Percentiles rank a stretch among this genome's conserved stretches.
Evolutionary conservation across 2,888 invertebrate species (phyloP).

Genomic region (Latrodectus elegans): DNA sequence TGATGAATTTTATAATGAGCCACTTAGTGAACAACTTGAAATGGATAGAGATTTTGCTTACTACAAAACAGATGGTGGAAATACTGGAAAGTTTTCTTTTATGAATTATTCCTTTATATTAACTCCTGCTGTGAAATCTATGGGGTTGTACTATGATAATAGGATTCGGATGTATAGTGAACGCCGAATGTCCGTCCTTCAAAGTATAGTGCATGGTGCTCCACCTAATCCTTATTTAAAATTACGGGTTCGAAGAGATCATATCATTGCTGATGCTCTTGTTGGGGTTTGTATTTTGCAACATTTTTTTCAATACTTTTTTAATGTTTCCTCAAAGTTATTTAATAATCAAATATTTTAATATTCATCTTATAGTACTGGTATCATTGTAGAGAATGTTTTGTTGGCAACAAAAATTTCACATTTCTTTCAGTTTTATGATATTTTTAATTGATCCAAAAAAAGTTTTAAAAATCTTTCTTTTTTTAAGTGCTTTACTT

Average conservation of each 20-base stretch:
- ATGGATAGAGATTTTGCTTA: constrained; percentile 95
- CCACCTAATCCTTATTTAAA: constrained; percentile 88
- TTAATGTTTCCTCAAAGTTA: not conserved
- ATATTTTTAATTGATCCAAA: no score
- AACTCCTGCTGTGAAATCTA: constrained; percentile 92
- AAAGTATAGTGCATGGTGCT: constrained; percentile 86
- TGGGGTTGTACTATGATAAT: constrained; percentile 94
- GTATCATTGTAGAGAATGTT: no score
- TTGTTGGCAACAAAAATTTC: no score
- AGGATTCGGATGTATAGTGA: constrained; percentile 96
- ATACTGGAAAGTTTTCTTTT: constrained; percentile 85
- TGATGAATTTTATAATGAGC: constrained; percentile 95
- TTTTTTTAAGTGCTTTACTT: no score
- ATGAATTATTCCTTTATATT: constrained; percentile 92
- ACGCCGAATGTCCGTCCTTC: constrained; percentile 87
- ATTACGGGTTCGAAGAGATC: constrained; percentile 83
- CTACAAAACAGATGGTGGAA: constrained; percentile 79
- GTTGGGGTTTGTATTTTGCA: constrained; percentile 82
- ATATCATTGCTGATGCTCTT: constrained; percentile 92
- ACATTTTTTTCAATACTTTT: not conserved
- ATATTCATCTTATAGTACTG: no score
- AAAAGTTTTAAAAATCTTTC: no score
- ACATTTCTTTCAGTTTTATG: no score
- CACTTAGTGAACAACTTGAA: constrained; percentile 91
- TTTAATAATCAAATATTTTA: no score